These are phyloP conservation scores for Hapalemur alaotrensis DNA, from an alignment of 2,797 vertebrate species.

Conservation along the genomic window DNA sequence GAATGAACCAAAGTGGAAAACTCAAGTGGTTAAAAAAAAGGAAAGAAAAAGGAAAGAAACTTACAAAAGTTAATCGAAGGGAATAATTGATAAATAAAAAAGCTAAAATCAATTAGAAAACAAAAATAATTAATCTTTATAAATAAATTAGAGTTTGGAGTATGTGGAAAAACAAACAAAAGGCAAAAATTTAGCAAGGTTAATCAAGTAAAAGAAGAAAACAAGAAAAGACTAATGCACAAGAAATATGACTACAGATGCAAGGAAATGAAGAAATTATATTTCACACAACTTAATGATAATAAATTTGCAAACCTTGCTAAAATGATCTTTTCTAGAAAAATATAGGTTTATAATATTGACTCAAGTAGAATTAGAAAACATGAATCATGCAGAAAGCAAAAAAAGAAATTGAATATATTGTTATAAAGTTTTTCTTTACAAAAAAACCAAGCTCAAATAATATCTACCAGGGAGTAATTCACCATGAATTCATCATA, in stretches of 20 bases:
- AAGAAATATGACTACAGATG: background rate
- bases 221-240: background rate
- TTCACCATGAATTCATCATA: background rate
- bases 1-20: background rate
- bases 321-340: background rate
- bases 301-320: slow-evolving; percentile 9
- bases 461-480: background rate
- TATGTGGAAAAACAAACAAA: background rate
- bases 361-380: background rate
- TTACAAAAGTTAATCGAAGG: background rate
- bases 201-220: background rate
- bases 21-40: background rate
- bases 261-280: background rate
- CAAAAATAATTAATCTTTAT: background rate
- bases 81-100: background rate
- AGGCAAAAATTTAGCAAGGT: background rate
- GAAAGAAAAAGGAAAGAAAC: background rate
- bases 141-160: background rate
- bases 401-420: background rate
- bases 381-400: background rate
- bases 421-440: background rate
- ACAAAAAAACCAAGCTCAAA: background rate
- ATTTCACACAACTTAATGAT: background rate
- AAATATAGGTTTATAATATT: background rate
- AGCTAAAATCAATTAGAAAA: background rate